These are phyloP conservation scores for Epirrhoe tristata DNA, from an alignment of 2,888 invertebrate genomes.

Conservation along the genomic window DNA sequence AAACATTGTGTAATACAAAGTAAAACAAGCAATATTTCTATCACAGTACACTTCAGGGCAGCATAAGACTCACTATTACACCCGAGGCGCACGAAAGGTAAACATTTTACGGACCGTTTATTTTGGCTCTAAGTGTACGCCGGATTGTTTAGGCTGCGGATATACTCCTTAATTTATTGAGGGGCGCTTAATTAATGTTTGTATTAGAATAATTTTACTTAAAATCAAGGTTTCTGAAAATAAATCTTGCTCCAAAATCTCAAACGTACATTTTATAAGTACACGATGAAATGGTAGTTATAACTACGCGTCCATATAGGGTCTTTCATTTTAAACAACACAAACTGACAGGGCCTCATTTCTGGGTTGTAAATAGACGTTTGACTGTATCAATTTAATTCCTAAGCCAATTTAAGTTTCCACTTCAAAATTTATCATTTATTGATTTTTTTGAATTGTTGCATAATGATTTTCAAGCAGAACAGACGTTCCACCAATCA, in stretches of 20 bases:
- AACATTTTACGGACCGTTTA: slow-evolving; percentile 64
- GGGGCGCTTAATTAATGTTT: slow-evolving; percentile 35
- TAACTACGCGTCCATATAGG: too few species aligned
- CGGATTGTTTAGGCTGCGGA: slow-evolving; percentile 54
- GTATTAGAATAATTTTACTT: slow-evolving; percentile 5
- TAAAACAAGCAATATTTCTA: slow-evolving; percentile 39
- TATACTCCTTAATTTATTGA: slow-evolving; percentile 48
- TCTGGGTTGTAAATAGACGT: too few species aligned
- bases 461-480: too few species aligned
- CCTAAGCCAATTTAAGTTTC: too few species aligned
- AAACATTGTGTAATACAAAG: neutral
- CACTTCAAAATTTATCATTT: too few species aligned
- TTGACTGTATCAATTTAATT: too few species aligned
- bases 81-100: slow-evolving; percentile 58
- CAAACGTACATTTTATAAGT: neutral
- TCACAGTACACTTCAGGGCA: slow-evolving; percentile 47
- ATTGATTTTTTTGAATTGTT: too few species aligned
- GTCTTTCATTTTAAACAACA: too few species aligned
- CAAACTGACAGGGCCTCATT: too few species aligned
- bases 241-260: neutral
- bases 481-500: too few species aligned
- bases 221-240: neutral
- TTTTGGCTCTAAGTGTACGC: slow-evolving; percentile 57
- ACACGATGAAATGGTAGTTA: too few species aligned
- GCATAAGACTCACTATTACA: slow-evolving; percentile 49